Conservation (phyloP, 2,888 invertebrate genomes). For the Tetragonisca angustula region DNA sequence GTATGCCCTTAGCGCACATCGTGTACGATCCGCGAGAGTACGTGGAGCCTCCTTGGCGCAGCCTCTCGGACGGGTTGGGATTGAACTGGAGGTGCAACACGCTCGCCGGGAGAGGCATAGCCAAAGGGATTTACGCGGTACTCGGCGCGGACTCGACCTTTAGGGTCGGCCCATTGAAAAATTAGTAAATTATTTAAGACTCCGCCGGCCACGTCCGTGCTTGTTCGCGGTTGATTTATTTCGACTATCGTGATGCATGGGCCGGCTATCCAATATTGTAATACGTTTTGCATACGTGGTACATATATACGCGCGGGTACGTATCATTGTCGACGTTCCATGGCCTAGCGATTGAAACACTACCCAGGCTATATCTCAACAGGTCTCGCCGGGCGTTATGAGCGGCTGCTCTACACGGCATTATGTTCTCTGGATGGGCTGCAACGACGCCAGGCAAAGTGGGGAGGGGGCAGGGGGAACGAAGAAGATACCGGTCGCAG, state of each 20-base stretch:
- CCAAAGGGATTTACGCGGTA: slow-evolving; percentile 72
- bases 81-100: slow-evolving; percentile 17
- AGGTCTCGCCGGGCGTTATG: slow-evolving; percentile 81
- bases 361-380: slow-evolving; percentile 83
- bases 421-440: slow-evolving; percentile 73
- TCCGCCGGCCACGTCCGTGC: slow-evolving; percentile 73
- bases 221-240: slow-evolving; percentile 82
- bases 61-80: not conserved
- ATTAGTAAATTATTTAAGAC: slow-evolving; percentile 73
- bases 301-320: slow-evolving; percentile 37
- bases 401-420: slow-evolving; percentile 81
- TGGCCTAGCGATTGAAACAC: slow-evolving; percentile 82
- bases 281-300: slow-evolving; percentile 78
- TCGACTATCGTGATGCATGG: slow-evolving; percentile 82
- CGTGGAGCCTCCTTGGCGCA: not conserved
- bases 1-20: slow-evolving; percentile 4
- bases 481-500: slow-evolving; percentile 66
- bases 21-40: not conserved
- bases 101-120: slow-evolving; percentile 44
- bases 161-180: slow-evolving; percentile 70
- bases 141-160: slow-evolving; percentile 68
- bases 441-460: slow-evolving; percentile 1
- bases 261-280: slow-evolving; percentile 82
- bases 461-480: slow-evolving; percentile 6
- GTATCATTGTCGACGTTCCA: slow-evolving; percentile 79